Conservation (phyloP, 2,113 vertebrate species). For the Erythrolamprus reginae region DNA sequence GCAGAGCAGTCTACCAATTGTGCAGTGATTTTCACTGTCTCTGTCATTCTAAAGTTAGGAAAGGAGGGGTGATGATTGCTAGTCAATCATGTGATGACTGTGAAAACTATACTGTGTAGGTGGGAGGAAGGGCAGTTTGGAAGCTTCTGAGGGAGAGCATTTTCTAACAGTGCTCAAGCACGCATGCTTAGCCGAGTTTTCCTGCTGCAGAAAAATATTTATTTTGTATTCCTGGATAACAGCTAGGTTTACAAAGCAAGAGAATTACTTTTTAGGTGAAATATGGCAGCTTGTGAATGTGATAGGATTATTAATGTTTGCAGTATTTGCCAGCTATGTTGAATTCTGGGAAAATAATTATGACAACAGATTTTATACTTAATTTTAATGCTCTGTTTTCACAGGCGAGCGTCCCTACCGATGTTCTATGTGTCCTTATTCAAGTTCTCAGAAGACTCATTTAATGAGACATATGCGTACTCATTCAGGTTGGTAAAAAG, state of each 20-base stretch:
- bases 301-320: neutral
- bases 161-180: neutral
- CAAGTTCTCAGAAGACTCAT: conserved; percentile 98
- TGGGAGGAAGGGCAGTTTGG: neutral
- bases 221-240: neutral
- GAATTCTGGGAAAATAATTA: neutral
- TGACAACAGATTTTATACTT: conserved; percentile 12
- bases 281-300: neutral
- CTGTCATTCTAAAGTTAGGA: neutral
- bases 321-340: neutral
- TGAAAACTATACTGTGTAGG: neutral
- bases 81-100: neutral
- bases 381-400: conserved; percentile 40
- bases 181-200: neutral
- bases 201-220: neutral
- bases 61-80: neutral
- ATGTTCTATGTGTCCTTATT: conserved; percentile 92
- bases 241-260: neutral
- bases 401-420: conserved; percentile 93
- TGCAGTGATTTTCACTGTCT: neutral
- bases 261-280: neutral
- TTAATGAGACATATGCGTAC: conserved; percentile 96
- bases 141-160: neutral
- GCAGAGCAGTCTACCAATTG: neutral
- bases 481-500: conserved; percentile 86